Evolutionary conservation across 2,888 invertebrate genomes (phyloP).

Genomic region (Psococerastis gibbosa): DNA sequence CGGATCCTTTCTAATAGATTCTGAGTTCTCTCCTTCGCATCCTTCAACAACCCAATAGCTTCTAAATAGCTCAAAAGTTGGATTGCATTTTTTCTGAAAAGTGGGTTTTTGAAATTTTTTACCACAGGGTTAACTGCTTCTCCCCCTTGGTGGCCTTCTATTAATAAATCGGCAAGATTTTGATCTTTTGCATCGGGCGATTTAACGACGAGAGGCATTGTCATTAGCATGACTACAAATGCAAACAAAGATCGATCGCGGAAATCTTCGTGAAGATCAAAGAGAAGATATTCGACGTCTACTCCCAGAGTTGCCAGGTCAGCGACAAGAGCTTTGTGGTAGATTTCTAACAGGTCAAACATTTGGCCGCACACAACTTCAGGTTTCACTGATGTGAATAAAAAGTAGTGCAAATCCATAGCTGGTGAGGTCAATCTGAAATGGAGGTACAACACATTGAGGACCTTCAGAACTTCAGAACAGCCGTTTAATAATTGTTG

Average conservation of each 20-base stretch:
- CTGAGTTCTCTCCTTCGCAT: neutral
- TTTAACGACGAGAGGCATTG: neutral
- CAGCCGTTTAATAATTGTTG: too few relatives aligned
- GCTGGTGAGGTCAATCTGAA: neutral
- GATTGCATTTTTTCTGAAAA: neutral
- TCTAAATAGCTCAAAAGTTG: neutral
- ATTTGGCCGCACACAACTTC: neutral
- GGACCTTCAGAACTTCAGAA: too few relatives aligned
- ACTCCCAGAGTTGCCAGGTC: neutral
- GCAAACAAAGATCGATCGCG: neutral
- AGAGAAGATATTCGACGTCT: neutral
- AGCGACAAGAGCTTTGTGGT: neutral
- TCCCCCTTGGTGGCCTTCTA: neutral
- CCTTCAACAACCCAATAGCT: neutral
- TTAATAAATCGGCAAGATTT: neutral
- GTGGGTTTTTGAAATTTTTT: neutral
- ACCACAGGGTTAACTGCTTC: neutral
- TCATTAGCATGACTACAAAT: neutral
- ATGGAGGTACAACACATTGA: too few relatives aligned
- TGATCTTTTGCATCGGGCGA: neutral
- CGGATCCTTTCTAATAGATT: too few relatives aligned
- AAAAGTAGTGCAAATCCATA: neutral
- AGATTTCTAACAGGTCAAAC: neutral
- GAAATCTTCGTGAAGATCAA: neutral
- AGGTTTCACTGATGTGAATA: neutral